A percentile compares a stretch with the other conserved stretches of the same genome.
Evolutionary conservation across 2,113 vertebrate genomes (phyloP).

Genomic region (Herpetotheres cachinnans): DNA sequence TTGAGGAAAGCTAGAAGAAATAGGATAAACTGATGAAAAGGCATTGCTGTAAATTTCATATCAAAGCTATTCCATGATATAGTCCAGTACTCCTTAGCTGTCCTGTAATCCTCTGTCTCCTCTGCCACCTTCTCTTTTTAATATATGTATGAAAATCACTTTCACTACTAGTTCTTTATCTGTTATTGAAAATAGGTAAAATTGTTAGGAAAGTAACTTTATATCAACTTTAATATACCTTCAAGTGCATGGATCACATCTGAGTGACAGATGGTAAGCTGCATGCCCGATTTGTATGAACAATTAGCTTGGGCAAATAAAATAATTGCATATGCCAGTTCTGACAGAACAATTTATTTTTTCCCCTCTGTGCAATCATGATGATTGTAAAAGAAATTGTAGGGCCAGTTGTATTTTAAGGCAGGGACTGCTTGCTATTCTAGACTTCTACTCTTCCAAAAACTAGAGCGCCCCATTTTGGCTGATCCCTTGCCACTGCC

Average conservation of each 20-base stretch:
- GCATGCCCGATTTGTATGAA: not conserved
- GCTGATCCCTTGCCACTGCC: not conserved
- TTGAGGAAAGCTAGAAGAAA: not conserved
- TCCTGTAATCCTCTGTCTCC: not conserved
- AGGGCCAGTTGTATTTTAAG: not conserved
- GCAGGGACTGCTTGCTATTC: not conserved
- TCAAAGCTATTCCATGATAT: not conserved
- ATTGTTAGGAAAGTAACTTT: not conserved
- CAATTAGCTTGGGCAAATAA: not conserved
- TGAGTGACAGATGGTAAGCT: not conserved
- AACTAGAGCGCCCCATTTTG: not conserved
- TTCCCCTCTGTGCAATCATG: not conserved
- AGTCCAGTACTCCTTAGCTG: not conserved
- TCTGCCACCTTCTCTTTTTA: not conserved
- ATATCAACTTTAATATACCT: not conserved
- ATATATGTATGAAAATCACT: not conserved
- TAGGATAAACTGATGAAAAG: not conserved
- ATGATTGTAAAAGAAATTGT: not conserved
- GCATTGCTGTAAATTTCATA: not conserved
- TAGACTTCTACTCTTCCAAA: not conserved
- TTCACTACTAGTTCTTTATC: not conserved
- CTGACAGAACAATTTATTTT: constrained; percentile 6
- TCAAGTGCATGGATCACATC: not conserved
- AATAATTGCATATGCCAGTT: not conserved
- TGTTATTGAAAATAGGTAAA: not conserved